Base-by-base conservation (phyloP, 2,113 vertebrate genomes). In the Patagioenas fasciata region DNA sequence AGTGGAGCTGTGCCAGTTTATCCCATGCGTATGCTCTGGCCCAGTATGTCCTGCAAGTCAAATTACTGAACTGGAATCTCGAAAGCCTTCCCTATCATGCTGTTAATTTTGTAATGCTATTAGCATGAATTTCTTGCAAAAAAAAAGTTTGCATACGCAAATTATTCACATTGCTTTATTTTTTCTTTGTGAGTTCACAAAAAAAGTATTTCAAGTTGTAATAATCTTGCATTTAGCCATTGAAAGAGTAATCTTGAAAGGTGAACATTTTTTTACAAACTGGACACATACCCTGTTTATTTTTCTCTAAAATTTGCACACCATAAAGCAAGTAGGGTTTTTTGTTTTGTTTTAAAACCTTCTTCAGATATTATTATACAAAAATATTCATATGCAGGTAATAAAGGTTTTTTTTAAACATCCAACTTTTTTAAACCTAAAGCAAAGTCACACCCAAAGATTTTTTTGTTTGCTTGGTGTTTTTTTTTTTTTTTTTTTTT, bases 301-400 rank as follows among this genome's bases (percentile, higher is more conserved):
- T 98, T 91, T 95, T 95, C 89, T 98, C 94, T 90, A 95, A 97
- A 98, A 97, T 96, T 95, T 97, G 91, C 83, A 96, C 92, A 93
- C 77, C 94, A 97, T 95, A 97, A 98, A 98, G 96, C 93, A 98
- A 97, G 71, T 97, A 91, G 87, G 62, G 36, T 75, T 93, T 91
- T 81, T 85, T 65, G 38, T 89, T 97, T 73, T 92, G 58, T 93
- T 92, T 97, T 95, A 96, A 97, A 97, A 96, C 62, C 53, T 97
- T 97, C 94, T 95, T 96, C n/a, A 36, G 90, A 86, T 97, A 96
- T 94, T 79, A 96, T 95, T 71, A 96, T 98, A 98, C 97, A 98
- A 98, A 98, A 98, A 98, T 98, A 98, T 97, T 97, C 67, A 97
- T 98, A 97, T 95, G 90, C 96, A 98, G 96, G 89, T 97, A 96